phyloP scores from a whole-genome alignment of 2,888 invertebrate species.

The Leucozona laternaria region DNA sequence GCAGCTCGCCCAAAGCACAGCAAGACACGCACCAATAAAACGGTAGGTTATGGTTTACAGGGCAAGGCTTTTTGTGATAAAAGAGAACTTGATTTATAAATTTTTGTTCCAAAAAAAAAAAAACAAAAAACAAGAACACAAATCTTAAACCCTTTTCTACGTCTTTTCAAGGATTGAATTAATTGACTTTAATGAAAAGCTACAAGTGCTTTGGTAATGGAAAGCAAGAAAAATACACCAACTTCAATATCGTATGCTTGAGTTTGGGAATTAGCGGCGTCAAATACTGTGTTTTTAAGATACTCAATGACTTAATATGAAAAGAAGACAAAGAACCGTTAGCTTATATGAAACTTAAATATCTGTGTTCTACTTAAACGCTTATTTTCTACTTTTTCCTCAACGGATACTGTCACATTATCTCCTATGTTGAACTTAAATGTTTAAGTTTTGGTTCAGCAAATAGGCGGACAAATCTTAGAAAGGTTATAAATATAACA shows the following conservation, averaged over 20 bases:
- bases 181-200: constrained; percentile 15
- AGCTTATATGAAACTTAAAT: too few relatives aligned
- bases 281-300: too few relatives aligned
- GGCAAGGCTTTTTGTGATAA: not conserved
- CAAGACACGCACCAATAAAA: constrained; percentile 28
- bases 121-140: not conserved
- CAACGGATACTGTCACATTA: too few relatives aligned
- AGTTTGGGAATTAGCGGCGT: too few relatives aligned
- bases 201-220: constrained; percentile 7
- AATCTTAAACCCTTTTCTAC: constrained; percentile 5
- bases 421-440: too few relatives aligned
- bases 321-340: too few relatives aligned
- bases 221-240: not conserved
- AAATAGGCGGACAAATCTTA: too few relatives aligned
- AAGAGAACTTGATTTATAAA: constrained; percentile 12
- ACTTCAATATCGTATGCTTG: not conserved
- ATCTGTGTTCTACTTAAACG: too few relatives aligned
- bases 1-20: constrained; percentile 31
- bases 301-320: too few relatives aligned
- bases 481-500: too few relatives aligned
- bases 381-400: too few relatives aligned
- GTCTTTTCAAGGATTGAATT: constrained; percentile 12
- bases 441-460: too few relatives aligned
- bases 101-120: not conserved
- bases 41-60: constrained; percentile 25